A percentile compares a stretch with the other conserved stretches of the same genome.
Conservation (phyloP, 2,113 vertebrate species). For the Prochilodus magdalenae region DNA sequence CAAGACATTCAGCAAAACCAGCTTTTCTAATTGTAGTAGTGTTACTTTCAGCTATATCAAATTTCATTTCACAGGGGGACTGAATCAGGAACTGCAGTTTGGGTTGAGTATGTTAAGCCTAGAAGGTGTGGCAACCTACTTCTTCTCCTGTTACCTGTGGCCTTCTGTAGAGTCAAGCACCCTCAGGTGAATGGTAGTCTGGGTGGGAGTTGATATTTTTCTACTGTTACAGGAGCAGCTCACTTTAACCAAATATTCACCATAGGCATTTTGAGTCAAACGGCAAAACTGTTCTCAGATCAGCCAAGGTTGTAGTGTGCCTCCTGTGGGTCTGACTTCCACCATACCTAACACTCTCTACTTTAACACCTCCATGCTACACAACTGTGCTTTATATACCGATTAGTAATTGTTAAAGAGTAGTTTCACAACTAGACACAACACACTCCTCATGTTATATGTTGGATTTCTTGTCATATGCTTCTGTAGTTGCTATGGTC, state of each 20-base stretch:
- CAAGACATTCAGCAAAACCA: background rate
- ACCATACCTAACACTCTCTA: slow-evolving; percentile 12
- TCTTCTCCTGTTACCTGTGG: slow-evolving; percentile 34
- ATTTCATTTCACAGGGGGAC: slow-evolving; percentile 16
- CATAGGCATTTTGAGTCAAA: background rate
- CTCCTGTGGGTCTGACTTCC: slow-evolving; percentile 28
- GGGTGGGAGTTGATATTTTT: background rate
- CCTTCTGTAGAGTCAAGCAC: slow-evolving; percentile 8
- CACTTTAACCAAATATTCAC: background rate
- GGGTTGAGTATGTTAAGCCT: slow-evolving; percentile 17
- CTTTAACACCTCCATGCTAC: slow-evolving; percentile 1
- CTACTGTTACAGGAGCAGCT: background rate
- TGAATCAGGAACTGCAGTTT: slow-evolving; percentile 16
- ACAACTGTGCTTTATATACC: background rate
- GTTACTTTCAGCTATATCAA: slow-evolving; percentile 17
- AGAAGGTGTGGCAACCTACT: slow-evolving; percentile 16
- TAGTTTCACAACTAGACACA: background rate
- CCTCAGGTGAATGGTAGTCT: background rate
- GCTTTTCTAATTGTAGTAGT: background rate
- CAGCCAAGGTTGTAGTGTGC: slow-evolving; percentile 8
- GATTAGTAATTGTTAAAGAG: background rate
- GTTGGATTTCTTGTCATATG: background rate
- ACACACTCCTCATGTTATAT: background rate
- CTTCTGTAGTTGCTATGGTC: background rate
- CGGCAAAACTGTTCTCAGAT: slow-evolving; percentile 19